Conservation (phyloP, 2,113 vertebrate species). For the Phainopepla nitens region DNA sequence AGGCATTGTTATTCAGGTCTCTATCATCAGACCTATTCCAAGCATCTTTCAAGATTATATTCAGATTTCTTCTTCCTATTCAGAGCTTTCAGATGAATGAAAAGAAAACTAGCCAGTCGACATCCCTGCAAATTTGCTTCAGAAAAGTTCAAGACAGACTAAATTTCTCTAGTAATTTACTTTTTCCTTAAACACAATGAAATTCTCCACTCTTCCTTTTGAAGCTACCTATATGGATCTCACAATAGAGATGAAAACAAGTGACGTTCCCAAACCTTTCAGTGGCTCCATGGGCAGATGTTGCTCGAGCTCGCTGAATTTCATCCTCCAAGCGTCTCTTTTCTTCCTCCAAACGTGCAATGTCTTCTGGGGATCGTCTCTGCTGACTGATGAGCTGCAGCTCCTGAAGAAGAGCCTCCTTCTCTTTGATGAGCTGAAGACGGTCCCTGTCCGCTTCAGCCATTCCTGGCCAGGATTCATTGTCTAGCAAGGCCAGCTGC, state of each 20-base stretch:
- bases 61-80: neutral
- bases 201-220: neutral
- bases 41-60: neutral
- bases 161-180: neutral
- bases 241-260: neutral
- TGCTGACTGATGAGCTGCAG: constrained; percentile 88
- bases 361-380: constrained; percentile 77
- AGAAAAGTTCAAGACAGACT: neutral
- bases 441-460: constrained; percentile 92
- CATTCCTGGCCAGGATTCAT: constrained; percentile 91
- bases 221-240: neutral
- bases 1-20: neutral
- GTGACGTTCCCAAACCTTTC: constrained; percentile 80
- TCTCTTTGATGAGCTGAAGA: constrained; percentile 93
- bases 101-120: neutral
- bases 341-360: constrained; percentile 86
- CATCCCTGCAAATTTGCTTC: neutral
- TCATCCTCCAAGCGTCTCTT: constrained; percentile 87
- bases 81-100: neutral
- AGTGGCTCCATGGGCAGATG: constrained; percentile 87
- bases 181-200: neutral
- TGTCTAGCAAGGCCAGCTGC: constrained; percentile 91
- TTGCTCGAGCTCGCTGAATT: constrained; percentile 84
- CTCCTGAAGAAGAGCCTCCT: constrained; percentile 94
- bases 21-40: neutral